A percentile compares a stretch with the other conserved stretches of the same genome.
These are phyloP conservation scores for Leptopilina syphax DNA, from an alignment of 2,888 invertebrate genomes.

Conservation along the genomic window DNA sequence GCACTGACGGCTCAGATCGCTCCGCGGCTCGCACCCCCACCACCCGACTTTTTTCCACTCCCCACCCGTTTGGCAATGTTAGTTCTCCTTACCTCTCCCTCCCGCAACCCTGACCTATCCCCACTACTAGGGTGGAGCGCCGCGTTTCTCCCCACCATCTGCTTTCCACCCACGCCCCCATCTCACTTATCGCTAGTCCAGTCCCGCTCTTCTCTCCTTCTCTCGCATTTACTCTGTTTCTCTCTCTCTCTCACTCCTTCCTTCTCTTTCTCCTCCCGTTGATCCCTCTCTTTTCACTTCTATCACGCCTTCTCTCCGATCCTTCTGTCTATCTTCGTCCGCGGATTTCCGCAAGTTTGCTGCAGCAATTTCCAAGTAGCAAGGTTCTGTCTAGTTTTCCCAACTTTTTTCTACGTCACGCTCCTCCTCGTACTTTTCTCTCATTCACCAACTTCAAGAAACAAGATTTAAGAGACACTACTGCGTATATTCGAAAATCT, in stretches of 20 bases:
- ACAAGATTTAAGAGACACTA: slow-evolving; percentile 4
- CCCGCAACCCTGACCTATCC: slow-evolving; percentile 54
- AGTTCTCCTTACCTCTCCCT: slow-evolving; percentile 47
- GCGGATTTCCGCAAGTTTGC: slow-evolving; percentile 44
- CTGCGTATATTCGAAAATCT: neutral
- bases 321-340: slow-evolving; percentile 59
- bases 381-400: slow-evolving; percentile 1
- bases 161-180: slow-evolving; percentile 74
- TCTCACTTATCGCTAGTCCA: slow-evolving; percentile 64
- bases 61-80: slow-evolving; percentile 31
- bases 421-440: slow-evolving; percentile 3
- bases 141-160: slow-evolving; percentile 51
- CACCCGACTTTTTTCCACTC: slow-evolving; percentile 66
- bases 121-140: slow-evolving; percentile 58
- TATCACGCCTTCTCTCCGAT: slow-evolving; percentile 54
- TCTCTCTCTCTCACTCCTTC: slow-evolving; percentile 28
- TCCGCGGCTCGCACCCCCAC: slow-evolving; percentile 63
- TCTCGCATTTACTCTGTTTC: slow-evolving; percentile 2
- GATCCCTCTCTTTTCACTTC: slow-evolving; percentile 52
- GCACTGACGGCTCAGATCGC: slow-evolving; percentile 71
- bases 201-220: slow-evolving; percentile 21
- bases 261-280: slow-evolving; percentile 46
- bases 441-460: slow-evolving; percentile 4
- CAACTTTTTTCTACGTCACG: slow-evolving; percentile 19
- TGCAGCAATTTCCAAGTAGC: slow-evolving; percentile 28